These are phyloP conservation scores for Girardinus metallicus DNA, from an alignment of 2,797 vertebrate species.

Conservation along the genomic window DNA sequence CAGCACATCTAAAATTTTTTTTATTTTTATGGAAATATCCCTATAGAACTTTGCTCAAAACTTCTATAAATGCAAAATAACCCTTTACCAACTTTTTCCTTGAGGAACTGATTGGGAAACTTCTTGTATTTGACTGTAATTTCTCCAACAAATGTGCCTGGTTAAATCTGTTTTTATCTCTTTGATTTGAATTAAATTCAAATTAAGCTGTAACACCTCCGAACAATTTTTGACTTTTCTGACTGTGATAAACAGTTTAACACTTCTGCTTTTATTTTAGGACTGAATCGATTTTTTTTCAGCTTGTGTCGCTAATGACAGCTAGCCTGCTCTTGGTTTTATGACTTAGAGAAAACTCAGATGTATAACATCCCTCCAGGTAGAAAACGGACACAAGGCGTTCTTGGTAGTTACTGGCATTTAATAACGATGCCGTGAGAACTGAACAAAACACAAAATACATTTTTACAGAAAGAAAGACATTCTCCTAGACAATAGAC, in stretches of 20 bases:
- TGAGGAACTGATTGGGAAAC: slow-evolving; percentile 14
- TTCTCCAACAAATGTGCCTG: neutral
- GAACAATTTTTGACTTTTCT: neutral
- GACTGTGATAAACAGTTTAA: neutral
- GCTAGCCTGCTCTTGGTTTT: neutral
- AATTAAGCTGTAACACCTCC: neutral
- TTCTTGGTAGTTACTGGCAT: no score
- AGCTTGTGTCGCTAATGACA: neutral
- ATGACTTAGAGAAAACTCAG: neutral
- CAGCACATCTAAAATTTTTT: slow-evolving; percentile 3
- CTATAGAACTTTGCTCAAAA: neutral
- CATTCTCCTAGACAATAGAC: no score
- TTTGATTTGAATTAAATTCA: neutral
- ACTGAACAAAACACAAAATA: no score
- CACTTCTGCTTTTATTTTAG: neutral
- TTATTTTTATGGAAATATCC: neutral
- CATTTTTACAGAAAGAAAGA: no score
- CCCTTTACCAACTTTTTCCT: neutral
- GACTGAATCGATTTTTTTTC: neutral
- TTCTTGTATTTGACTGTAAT: neutral
- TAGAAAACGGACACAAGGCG: no score
- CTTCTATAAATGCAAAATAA: slow-evolving; percentile 7
- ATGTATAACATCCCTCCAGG: no score
- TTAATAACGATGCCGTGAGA: no score
- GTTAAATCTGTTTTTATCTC: neutral